These are phyloP conservation scores for Octopus sinensis DNA, from an alignment of 1,140 invertebrate species.

Conservation along the genomic window DNA sequence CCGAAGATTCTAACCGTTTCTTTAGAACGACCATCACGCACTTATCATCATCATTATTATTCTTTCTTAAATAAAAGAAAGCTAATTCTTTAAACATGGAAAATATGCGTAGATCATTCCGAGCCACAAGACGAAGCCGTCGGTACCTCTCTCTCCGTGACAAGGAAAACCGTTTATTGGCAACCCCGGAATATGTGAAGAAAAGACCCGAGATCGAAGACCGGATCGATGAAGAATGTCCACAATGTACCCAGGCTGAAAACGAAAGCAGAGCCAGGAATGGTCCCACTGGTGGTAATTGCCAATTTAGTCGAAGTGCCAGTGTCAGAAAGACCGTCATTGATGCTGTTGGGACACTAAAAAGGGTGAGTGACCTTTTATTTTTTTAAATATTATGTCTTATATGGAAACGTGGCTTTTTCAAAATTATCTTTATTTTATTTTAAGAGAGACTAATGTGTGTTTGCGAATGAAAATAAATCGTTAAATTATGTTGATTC, in stretches of 20 bases:
- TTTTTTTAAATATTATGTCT: no score
- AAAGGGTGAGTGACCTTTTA: not conserved
- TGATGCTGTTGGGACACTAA: not conserved
- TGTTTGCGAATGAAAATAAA: no score
- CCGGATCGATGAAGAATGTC: not conserved
- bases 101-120: not conserved
- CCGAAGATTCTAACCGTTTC: no score
- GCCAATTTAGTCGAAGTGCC: not conserved
- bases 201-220: slow-evolving; percentile 1
- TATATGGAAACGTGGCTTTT: no score
- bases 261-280: not conserved
- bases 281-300: not conserved
- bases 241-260: not conserved
- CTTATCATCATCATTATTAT: no score
- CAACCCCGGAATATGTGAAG: not conserved
- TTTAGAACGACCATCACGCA: no score
- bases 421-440: no score
- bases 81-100: not conserved
- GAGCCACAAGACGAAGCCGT: not conserved
- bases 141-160: not conserved
- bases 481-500: no score
- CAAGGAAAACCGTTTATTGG: not conserved
- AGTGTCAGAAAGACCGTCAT: not conserved
- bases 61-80: not conserved
- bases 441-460: no score